Evolutionary conservation across 2,113 vertebrate genomes (phyloP), one percentile per base, ranked within the genome.

Genomic region (Ranitomeya imitator): DNA sequence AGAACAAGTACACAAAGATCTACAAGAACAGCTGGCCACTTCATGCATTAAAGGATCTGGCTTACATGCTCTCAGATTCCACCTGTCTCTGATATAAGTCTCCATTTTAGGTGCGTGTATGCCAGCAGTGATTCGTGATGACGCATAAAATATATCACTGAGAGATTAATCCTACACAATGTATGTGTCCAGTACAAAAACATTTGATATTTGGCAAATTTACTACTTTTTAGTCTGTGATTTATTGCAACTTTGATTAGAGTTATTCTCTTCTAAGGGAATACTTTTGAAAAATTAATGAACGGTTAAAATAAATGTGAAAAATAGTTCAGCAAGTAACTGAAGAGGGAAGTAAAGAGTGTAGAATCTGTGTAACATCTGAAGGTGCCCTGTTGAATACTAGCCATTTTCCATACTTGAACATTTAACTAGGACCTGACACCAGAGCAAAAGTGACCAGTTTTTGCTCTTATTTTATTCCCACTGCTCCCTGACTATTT

Each of bases 41-140:
- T 77, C 15, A 65, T 84, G 81, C 61, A 85, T 88, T 79, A 85
- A 85, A 69, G 77, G 61, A 85, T 88, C 73, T n/a, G 73, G 15
- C 67, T 84, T 55, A 61, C 78, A 81, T 51, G 63, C 63, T 69
- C 26, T 21, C 65, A 84, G 13, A 54, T n/a, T 15, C 63, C 63
- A 23, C 21, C 26, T 23, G 71, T 84, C 82, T 84, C 45, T 55
- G 52, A 55, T 52, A 84, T 51, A 54, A 69, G 8, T 26, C 0
- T 55, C 51, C 18, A 7, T 45, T 61, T 59, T 76, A 19, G 7
- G 45, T 76, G 73, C 45, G 19, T 21, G 73, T 52, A 9, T 76
- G 73, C 51, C 73, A 76, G 37, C 73, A 52, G 45, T 4, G 45
- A 19, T 19, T 76, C 73, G 10, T 51, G 52, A 19, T 52, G 52